Evolutionary conservation across 2,888 invertebrate genomes (phyloP).

Genomic region (Arrhopalites spinosus): DNA sequence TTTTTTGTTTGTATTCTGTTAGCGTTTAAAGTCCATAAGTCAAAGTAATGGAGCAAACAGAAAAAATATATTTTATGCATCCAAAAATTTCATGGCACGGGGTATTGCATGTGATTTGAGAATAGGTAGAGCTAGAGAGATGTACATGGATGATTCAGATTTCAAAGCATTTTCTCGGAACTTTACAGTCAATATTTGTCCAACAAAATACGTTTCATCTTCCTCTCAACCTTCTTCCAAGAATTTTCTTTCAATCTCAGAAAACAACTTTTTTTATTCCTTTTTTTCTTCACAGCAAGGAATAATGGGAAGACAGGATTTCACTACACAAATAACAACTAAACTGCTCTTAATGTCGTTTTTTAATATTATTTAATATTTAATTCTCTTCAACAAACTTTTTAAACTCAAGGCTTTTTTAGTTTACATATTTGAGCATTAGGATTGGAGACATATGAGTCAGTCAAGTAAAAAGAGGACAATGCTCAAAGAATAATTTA

Average conservation of each 20-base stretch:
- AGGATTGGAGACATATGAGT: no score
- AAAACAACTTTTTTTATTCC: not conserved
- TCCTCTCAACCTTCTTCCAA: conserved; percentile 17
- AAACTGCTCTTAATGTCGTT: not conserved
- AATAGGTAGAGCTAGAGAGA: conserved; percentile 3
- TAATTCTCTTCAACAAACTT: no score
- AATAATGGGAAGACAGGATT: no score
- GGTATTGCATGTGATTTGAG: not conserved
- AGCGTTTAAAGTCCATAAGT: not conserved
- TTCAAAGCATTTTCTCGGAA: not conserved
- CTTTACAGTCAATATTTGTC: conserved; percentile 37
- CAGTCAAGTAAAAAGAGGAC: no score
- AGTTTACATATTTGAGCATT: no score
- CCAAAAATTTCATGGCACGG: no score
- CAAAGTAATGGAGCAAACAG: conserved; percentile 40
- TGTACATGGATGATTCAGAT: conserved; percentile 24
- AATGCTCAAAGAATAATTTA: no score
- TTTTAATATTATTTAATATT: not conserved
- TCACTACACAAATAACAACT: not conserved
- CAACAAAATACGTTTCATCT: conserved; percentile 16
- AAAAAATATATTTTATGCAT: conserved; percentile 22
- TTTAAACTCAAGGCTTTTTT: no score
- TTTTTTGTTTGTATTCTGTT: not conserved
- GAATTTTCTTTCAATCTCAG: not conserved
- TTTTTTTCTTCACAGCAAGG: no score